Conservation (phyloP, 2,113 vertebrate genomes). For the Oreotrochilus melanogaster region DNA sequence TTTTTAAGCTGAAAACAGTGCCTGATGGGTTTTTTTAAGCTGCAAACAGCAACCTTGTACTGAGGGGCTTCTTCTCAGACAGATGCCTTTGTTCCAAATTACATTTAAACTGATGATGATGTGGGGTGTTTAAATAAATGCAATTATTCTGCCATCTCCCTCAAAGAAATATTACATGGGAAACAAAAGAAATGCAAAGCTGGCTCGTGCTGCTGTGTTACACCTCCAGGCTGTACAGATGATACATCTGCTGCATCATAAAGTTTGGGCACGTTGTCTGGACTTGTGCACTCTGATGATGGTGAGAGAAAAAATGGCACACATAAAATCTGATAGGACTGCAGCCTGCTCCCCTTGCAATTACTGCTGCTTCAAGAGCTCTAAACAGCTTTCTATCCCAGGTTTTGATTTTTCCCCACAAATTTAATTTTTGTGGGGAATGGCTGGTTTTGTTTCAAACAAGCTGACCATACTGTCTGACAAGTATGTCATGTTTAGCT, state of each 20-base stretch:
- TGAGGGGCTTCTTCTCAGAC: neutral
- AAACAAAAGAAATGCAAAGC: neutral
- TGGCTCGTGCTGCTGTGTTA: neutral
- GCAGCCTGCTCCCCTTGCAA: neutral
- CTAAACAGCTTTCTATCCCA: constrained; percentile 25
- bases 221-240: neutral
- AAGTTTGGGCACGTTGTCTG: constrained; percentile 14
- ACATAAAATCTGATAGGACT: constrained; percentile 27
- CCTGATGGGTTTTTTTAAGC: neutral
- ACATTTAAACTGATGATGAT: neutral
- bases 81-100: constrained; percentile 19
- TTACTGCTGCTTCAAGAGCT: constrained; percentile 35
- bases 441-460: neutral
- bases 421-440: neutral
- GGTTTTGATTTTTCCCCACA: constrained; percentile 30
- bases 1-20: neutral
- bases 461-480: neutral
- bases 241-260: neutral
- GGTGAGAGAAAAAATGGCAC: constrained; percentile 11
- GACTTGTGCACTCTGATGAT: constrained; percentile 10
- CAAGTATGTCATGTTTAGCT: neutral
- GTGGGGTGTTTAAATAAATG: neutral
- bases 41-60: neutral
- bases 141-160: constrained; percentile 26
- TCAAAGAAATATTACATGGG: neutral